These are phyloP conservation scores for Pogonognathellus flavescens DNA, from an alignment of 1,140 invertebrate species.

Conservation along the genomic window DNA sequence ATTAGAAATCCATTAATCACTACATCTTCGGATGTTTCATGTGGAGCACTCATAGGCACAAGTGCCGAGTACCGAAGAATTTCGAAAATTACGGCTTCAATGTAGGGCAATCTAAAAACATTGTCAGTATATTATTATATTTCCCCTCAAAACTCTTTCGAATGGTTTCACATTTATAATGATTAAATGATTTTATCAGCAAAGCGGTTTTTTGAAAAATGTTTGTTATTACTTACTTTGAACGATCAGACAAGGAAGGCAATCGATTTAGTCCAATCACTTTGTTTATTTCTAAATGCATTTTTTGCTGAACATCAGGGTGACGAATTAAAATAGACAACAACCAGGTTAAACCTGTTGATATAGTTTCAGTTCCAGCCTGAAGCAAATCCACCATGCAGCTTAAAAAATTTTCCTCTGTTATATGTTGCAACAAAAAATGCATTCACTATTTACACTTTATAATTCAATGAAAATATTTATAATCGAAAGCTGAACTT, in stretches of 20 bases:
- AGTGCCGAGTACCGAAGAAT: not conserved
- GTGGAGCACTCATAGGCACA: not conserved
- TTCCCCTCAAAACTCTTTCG: not conserved
- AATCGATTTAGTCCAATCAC: conserved; percentile 73
- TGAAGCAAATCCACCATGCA: conserved; percentile 39
- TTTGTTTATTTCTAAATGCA: conserved; percentile 77
- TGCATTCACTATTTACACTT: too few relatives aligned
- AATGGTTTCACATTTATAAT: not conserved
- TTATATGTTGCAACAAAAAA: too few relatives aligned
- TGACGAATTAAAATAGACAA: too few relatives aligned
- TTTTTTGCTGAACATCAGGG: conserved; percentile 78
- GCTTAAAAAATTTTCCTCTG: too few relatives aligned
- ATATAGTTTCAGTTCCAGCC: conserved; percentile 75
- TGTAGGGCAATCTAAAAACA: not conserved
- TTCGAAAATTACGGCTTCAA: too few relatives aligned
- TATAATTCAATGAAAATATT: too few relatives aligned
- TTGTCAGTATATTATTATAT: too few relatives aligned
- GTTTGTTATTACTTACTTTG: too few relatives aligned
- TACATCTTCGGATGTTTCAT: not conserved
- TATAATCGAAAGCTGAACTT: too few relatives aligned
- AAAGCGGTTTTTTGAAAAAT: too few relatives aligned
- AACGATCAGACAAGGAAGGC: conserved; percentile 70
- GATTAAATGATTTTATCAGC: too few relatives aligned
- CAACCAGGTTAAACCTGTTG: conserved; percentile 78
- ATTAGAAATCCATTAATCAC: not conserved